Evolutionary conservation across 2,888 invertebrate species (phyloP).

Genomic region (Cerceris rybyensis): DNA sequence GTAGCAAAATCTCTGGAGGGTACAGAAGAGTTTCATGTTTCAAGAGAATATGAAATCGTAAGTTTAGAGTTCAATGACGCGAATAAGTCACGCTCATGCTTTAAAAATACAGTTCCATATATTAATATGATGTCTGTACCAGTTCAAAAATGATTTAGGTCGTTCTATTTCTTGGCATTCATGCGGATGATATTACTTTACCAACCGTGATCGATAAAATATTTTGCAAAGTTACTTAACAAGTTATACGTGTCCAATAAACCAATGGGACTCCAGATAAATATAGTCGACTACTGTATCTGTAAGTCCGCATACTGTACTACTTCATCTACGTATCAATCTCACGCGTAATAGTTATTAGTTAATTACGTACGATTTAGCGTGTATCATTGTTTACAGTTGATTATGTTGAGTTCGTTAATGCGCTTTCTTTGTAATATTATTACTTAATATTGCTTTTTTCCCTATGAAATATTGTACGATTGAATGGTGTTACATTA

Average conservation of each 20-base stretch:
- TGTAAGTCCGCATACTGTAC: conserved; percentile 30
- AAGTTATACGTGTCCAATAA: conserved; percentile 37
- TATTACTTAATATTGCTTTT: conserved; percentile 69
- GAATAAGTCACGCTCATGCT: not conserved
- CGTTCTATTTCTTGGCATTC: conserved; percentile 20
- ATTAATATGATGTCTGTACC: conserved; percentile 4
- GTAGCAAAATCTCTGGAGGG: too few relatives aligned
- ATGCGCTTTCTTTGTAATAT: conserved; percentile 39
- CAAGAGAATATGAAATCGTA: not conserved
- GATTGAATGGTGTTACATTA: conserved; percentile 39
- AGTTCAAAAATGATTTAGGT: conserved; percentile 18
- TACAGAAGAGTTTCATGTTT: too few relatives aligned
- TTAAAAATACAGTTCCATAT: conserved; percentile 19
- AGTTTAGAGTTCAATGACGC: not conserved
- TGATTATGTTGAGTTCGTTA: conserved; percentile 37
- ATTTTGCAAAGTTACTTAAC: conserved; percentile 30
- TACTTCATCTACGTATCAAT: conserved; percentile 36
- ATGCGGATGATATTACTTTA: conserved; percentile 11
- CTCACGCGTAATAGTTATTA: conserved; percentile 33
- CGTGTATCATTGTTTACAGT: conserved; percentile 22
- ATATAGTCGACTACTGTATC: conserved; percentile 30
- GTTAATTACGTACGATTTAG: conserved; percentile 43
- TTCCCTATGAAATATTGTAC: conserved; percentile 47
- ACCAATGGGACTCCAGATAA: conserved; percentile 39
- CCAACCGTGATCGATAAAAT: conserved; percentile 36